These are phyloP conservation scores for Euzophera pinguis DNA, from an alignment of 2,888 invertebrate species.

Conservation along the genomic window DNA sequence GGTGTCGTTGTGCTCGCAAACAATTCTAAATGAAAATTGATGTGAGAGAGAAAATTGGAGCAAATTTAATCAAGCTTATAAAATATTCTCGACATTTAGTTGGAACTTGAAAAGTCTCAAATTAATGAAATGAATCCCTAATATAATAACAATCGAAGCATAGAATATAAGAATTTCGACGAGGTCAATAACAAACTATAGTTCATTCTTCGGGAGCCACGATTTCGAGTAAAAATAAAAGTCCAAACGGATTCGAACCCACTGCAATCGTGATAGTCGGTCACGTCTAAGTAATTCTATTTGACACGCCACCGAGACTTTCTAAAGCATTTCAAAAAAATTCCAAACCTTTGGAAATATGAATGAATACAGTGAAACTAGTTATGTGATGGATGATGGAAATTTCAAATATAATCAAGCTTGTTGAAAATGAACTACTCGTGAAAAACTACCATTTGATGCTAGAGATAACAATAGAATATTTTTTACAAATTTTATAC, in stretches of 20 bases:
- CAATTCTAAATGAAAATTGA: too few relatives aligned
- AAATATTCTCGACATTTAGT: background rate
- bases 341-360: background rate
- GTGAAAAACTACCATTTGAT: too few relatives aligned
- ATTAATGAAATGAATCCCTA: background rate
- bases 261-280: slow-evolving; percentile 41
- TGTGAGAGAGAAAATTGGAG: too few relatives aligned
- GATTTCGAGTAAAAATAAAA: slow-evolving; percentile 28
- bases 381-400: background rate
- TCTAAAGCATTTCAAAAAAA: slow-evolving; percentile 1
- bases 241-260: slow-evolving; percentile 29
- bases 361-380: background rate
- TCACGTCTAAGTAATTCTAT: slow-evolving; percentile 55
- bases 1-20: too few relatives aligned
- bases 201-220: slow-evolving; percentile 9
- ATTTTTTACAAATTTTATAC: too few relatives aligned
- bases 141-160: background rate
- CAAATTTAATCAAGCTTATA: background rate
- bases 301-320: slow-evolving; percentile 32
- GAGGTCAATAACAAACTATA: slow-evolving; percentile 8
- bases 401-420: too few relatives aligned
- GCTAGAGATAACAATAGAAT: too few relatives aligned
- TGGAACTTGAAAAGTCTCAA: background rate
- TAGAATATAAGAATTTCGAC: background rate
- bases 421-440: too few relatives aligned